Percentiles rank a stretch among this genome's conserved stretches.
phyloP scores from a whole-genome alignment of 2,888 invertebrate genomes.

The Lathronympha strigana region DNA sequence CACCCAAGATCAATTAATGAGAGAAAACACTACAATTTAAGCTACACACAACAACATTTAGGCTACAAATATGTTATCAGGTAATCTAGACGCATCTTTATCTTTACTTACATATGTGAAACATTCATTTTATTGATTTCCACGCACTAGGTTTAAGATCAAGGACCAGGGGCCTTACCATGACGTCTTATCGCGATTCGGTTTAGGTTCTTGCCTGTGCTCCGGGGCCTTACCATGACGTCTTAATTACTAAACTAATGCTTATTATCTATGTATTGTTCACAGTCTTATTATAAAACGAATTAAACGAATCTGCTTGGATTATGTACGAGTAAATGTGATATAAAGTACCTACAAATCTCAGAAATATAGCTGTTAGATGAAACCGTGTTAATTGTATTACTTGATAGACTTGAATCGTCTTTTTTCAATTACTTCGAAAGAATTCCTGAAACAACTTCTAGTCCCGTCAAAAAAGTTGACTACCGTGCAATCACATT shows the following conservation, averaged over 20 bases:
- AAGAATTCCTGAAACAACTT: conserved; percentile 1
- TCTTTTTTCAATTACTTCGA: background rate
- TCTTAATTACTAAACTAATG: no score
- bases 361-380: background rate
- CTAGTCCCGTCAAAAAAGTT: conserved; percentile 12
- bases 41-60: no score
- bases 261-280: no score
- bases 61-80: no score
- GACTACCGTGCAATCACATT: background rate
- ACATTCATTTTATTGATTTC: background rate
- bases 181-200: background rate
- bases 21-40: no score
- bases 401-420: background rate
- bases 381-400: background rate
- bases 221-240: no score
- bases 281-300: no score
- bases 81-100: no score
- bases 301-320: no score
- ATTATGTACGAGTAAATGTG: no score
- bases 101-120: conserved; percentile 1
- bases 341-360: background rate
- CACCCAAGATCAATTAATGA: no score
- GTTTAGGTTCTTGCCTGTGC: no score
- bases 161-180: background rate
- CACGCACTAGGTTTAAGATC: background rate